Conservation (phyloP, 2,797 vertebrate species). For the Centropyge bicolor region DNA sequence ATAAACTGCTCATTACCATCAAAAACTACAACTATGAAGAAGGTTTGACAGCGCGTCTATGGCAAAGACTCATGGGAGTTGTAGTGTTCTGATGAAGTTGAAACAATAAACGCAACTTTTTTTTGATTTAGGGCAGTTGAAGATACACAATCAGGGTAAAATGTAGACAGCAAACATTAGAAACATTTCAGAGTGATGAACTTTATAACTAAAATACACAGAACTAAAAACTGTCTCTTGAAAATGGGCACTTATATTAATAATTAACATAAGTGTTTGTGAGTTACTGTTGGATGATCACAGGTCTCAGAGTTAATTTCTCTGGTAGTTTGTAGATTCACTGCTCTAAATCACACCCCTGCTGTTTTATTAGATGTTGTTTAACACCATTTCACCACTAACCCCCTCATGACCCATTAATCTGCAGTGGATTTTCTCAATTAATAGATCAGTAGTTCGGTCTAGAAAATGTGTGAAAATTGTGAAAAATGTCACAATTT, state of each 20-base stretch:
- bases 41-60: fast-evolving
- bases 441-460: background rate
- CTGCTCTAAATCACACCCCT: background rate
- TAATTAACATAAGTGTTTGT: no score
- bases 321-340: background rate
- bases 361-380: background rate
- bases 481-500: background rate
- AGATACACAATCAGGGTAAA: background rate
- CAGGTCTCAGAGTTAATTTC: background rate
- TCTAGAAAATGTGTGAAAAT: background rate
- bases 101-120: background rate
- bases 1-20: background rate
- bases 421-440: background rate
- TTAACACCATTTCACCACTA: background rate
- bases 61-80: slow-evolving; percentile 9
- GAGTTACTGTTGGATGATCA: no score
- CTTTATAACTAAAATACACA: no score
- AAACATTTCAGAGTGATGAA: background rate
- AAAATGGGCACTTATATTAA: background rate
- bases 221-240: background rate
- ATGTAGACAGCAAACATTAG: background rate
- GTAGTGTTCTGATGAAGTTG: slow-evolving; percentile 24
- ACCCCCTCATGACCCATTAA: background rate
- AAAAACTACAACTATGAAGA: background rate
- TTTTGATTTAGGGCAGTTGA: background rate